phyloP scores from a whole-genome alignment of 2,113 vertebrate species.

The Tachysurus vachellii region DNA sequence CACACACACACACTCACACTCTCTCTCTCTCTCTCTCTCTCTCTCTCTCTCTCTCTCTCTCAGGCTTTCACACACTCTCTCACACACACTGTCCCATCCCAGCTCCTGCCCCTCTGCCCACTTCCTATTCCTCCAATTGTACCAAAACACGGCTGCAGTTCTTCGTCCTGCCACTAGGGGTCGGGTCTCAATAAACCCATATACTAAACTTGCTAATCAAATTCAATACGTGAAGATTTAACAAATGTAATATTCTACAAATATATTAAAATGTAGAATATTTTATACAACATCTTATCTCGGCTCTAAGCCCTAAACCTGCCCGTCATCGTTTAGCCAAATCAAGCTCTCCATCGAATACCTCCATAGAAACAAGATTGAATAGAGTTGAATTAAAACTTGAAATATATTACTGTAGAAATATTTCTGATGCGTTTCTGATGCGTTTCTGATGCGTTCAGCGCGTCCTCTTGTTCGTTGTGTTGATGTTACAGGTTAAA shows the following conservation, averaged over 20 bases:
- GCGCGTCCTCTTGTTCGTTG: background rate
- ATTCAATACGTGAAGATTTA: background rate
- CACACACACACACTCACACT: too few species aligned
- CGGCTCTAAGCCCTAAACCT: background rate
- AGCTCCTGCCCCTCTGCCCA: constrained; percentile 30
- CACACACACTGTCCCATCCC: too few species aligned
- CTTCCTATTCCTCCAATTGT: constrained; percentile 35
- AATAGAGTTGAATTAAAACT: too few species aligned
- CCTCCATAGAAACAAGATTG: background rate
- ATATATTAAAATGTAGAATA: background rate
- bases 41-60: too few species aligned
- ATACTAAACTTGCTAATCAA: background rate
- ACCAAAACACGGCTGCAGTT: constrained; percentile 13
- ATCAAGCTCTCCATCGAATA: too few species aligned
- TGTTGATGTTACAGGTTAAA: background rate
- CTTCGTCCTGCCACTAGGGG: constrained; percentile 13
- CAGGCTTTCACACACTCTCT: too few species aligned
- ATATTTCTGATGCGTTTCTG: background rate
- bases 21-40: too few species aligned
- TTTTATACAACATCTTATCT: background rate
- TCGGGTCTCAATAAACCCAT: background rate
- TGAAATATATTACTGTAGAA: background rate
- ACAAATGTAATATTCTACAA: background rate
- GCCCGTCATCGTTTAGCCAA: background rate
- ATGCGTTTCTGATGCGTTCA: background rate